Percentiles rank a stretch among this genome's conserved stretches.
Conservation (phyloP, 2,113 vertebrate species). For the Ameiurus melas region DNA sequence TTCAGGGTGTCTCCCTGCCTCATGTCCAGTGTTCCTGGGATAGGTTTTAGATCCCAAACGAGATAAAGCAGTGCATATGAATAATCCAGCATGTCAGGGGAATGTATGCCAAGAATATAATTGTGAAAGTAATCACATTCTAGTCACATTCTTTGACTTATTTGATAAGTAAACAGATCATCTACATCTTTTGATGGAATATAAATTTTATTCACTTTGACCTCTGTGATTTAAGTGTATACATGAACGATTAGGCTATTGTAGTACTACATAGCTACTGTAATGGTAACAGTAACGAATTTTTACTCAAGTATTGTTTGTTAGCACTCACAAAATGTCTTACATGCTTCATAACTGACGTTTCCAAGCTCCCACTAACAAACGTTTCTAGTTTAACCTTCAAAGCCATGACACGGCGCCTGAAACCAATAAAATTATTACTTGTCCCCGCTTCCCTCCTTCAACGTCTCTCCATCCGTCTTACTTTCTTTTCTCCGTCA, state of each 20-base stretch:
- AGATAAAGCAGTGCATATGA: background rate
- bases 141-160: background rate
- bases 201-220: background rate
- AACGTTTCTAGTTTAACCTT: constrained; percentile 2
- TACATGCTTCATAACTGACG: background rate
- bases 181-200: background rate
- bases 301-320: background rate
- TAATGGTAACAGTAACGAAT: background rate
- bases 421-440: constrained; percentile 8
- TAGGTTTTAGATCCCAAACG: background rate
- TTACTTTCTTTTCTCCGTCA: constrained; percentile 15
- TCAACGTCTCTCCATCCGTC: background rate
- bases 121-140: background rate
- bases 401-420: background rate
- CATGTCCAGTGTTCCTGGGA: background rate
- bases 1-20: background rate
- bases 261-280: background rate
- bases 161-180: background rate
- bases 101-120: background rate
- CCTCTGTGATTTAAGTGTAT: background rate
- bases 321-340: background rate
- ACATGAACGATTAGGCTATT: background rate
- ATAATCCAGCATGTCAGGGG: background rate
- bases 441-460: constrained; percentile 1
- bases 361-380: background rate